Evolutionary conservation across 1,140 invertebrate genomes (phyloP), one percentile per base, ranked within the genome.

Genomic region (Campoletis sonorensis): DNA sequence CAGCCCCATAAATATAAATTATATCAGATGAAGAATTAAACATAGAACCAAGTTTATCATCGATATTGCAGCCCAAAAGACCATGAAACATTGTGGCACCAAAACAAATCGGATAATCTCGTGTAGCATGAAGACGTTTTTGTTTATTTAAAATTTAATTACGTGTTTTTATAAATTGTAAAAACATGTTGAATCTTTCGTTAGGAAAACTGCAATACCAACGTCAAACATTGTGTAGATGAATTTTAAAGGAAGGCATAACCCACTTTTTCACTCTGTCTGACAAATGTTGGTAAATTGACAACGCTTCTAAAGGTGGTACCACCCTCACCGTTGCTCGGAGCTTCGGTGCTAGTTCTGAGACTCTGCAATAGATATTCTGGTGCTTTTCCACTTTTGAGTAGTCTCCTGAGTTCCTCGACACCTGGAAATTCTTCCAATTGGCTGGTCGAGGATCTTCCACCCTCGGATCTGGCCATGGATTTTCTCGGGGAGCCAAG

Each of bases 281-380:
- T 93, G 2, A 96, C 90, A 88, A 95, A 96, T 1, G 95, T 96
- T 0, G 96, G 96, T 45, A 97, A 89, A 90, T 95, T 95, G 27
- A 96, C 92, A 71, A 96, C 93, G 26, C 96, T 97, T 73, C 93
- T 86, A 73, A 91, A 92, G 23, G 85, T 88, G 0, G 87, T 83
- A 4, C 93, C 91, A 23, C 89, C 90, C 5, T 89, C 87, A 8
- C 82, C 82, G 26, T 81, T 82, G 0, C 81, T 85, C 7, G 85
- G 81, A 15, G 89, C 88, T 40, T 91, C 93, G 3, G 92, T 92
- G 37, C 88, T 93, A 0, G 94, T 94, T 15, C 93, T 94, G 30
- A 96, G 91, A 58, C 93, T 93, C 82, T 95, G 94, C 11, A 96
- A 89, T 0, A 96, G 91, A 81, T 95, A 95, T 86, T 96, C 94